A percentile compares a stretch with the other conserved stretches of the same genome.
phyloP scores from a whole-genome alignment of 1,140 invertebrate species.

The Drosophila bocki region DNA sequence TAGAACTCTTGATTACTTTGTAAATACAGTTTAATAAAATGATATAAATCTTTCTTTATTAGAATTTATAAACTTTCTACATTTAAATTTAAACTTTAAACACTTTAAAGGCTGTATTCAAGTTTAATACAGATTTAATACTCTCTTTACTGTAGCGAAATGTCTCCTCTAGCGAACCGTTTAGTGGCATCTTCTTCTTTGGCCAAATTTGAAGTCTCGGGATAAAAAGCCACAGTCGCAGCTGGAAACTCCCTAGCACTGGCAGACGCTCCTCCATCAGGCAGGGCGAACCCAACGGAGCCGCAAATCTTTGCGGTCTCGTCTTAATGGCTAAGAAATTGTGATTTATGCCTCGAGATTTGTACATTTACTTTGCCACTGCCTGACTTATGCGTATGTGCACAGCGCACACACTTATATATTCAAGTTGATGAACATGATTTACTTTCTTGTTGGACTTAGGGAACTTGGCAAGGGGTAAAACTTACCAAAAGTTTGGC shows the following conservation, averaged over 20 bases:
- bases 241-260: conserved; percentile 19
- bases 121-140: conserved; percentile 7
- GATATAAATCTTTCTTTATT: neutral
- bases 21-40: neutral
- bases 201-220: conserved; percentile 7
- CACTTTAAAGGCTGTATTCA: too few relatives aligned
- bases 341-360: conserved; percentile 80
- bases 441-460: conserved; percentile 28
- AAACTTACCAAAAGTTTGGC: conserved; percentile 25
- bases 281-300: conserved; percentile 57
- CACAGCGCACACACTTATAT: conserved; percentile 13
- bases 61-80: too few relatives aligned
- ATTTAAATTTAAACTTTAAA: neutral
- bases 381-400: conserved; percentile 13
- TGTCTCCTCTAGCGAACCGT: neutral
- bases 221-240: conserved; percentile 27
- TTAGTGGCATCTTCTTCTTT: conserved; percentile 20
- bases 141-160: neutral
- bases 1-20: neutral
- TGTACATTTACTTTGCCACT: conserved; percentile 46
- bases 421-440: conserved; percentile 26
- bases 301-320: conserved; percentile 80
- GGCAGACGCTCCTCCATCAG: conserved; percentile 62
- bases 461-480: conserved; percentile 4
- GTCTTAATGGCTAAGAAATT: conserved; percentile 84